Percentiles rank a stretch among this genome's conserved stretches.
These are phyloP conservation scores for Nephrocerus scutellatus DNA, from an alignment of 2,888 invertebrate genomes.

Conservation along the genomic window DNA sequence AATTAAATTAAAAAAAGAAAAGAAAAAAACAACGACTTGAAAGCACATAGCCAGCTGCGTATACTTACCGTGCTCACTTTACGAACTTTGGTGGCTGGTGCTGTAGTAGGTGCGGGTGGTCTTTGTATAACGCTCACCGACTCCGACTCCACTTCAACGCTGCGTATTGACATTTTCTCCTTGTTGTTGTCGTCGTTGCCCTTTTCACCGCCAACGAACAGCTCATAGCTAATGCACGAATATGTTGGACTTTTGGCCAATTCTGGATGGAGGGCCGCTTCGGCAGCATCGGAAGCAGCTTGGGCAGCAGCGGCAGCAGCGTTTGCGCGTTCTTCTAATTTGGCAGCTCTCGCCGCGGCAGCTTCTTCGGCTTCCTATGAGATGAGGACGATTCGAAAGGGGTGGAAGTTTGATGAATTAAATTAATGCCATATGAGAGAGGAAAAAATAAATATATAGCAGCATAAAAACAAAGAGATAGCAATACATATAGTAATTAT, in stretches of 20 bases:
- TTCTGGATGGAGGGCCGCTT: slow-evolving; percentile 52
- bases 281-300: slow-evolving; percentile 44
- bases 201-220: slow-evolving; percentile 82
- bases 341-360: slow-evolving; percentile 56
- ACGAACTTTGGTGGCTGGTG: slow-evolving; percentile 61
- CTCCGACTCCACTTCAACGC: slow-evolving; percentile 81
- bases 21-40: slow-evolving; percentile 25
- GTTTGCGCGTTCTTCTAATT: slow-evolving; percentile 51
- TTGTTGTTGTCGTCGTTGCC: slow-evolving; percentile 85
- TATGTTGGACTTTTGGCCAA: slow-evolving; percentile 86
- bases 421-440: slow-evolving; percentile 17
- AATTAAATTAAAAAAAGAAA: too few species aligned
- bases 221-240: slow-evolving; percentile 87
- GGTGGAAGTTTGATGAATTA: slow-evolving; percentile 17
- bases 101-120: slow-evolving; percentile 50
- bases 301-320: slow-evolving; percentile 59
- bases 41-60: slow-evolving; percentile 40
- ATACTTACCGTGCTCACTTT: slow-evolving; percentile 91
- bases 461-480: background rate
- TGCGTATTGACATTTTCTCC: slow-evolving; percentile 86
- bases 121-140: slow-evolving; percentile 75
- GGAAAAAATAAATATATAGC: background rate
- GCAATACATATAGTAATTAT: slow-evolving; percentile 7
- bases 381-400: slow-evolving; percentile 15
- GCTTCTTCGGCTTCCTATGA: slow-evolving; percentile 78